Evolutionary conservation across 2,113 vertebrate genomes (phyloP).

Genomic region (Mesocricetus auratus): DNA sequence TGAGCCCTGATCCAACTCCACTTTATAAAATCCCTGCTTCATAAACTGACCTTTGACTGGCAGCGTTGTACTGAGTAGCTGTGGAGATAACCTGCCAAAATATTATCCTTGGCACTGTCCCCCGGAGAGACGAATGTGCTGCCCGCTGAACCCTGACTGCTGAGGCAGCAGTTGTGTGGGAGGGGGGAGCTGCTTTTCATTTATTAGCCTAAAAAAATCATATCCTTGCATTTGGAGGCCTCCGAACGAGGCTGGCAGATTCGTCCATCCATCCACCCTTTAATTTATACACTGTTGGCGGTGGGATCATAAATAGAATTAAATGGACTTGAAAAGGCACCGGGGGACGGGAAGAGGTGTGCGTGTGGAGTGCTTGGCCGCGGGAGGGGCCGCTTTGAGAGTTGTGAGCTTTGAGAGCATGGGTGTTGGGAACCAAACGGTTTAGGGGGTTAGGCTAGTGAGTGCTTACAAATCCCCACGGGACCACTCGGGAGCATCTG

Average conservation of each 20-base stretch:
- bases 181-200: conserved; percentile 42
- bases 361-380: accelerated
- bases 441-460: accelerated
- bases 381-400: neutral
- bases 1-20: neutral
- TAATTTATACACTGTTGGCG: conserved; percentile 44
- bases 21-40: conserved; percentile 74
- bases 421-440: accelerated
- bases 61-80: conserved; percentile 30
- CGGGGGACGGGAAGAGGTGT: neutral
- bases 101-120: conserved; percentile 64
- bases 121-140: conserved; percentile 3
- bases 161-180: conserved; percentile 39
- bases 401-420: too few relatives aligned
- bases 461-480: accelerated
- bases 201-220: conserved; percentile 61
- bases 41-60: conserved; percentile 48
- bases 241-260: neutral
- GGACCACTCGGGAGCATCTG: neutral
- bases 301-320: conserved; percentile 27
- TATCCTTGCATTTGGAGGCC: conserved; percentile 29
- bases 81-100: conserved; percentile 71
- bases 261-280: neutral
- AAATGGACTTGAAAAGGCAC: neutral
- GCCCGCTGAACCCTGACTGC: neutral